Conservation (phyloP, 2,888 invertebrate species). For the Acronicta psi region DNA sequence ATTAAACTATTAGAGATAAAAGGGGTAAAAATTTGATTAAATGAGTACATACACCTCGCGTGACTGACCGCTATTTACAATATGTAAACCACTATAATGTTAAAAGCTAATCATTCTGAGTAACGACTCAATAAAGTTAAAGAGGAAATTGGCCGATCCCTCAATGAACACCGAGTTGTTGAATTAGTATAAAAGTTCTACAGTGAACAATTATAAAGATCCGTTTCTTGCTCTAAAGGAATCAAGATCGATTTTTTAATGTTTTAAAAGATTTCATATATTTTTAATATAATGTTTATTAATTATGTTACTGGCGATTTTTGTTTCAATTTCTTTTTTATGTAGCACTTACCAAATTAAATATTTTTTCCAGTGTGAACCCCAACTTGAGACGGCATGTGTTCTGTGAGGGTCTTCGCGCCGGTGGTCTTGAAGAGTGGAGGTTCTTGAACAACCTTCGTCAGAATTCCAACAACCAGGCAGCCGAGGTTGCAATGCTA, state of each 20-base stretch:
- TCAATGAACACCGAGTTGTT: conserved; percentile 19
- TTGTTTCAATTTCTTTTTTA: no score
- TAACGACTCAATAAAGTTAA: conserved; percentile 61
- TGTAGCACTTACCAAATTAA: not conserved
- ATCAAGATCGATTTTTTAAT: no score
- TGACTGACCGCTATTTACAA: conserved; percentile 61
- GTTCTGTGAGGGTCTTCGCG: conserved; percentile 90
- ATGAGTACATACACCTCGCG: conserved; percentile 48
- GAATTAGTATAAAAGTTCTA: not conserved
- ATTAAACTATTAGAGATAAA: no score
- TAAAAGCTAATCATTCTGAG: conserved; percentile 60
- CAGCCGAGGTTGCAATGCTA: conserved; percentile 81
- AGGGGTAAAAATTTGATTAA: not conserved
- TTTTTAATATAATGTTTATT: no score
- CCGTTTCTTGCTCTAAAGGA: no score
- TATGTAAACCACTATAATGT: conserved; percentile 33
- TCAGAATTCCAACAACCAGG: conserved; percentile 77
- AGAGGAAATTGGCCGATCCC: conserved; percentile 67
- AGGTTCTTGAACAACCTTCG: conserved; percentile 80
- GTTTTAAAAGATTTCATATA: no score
- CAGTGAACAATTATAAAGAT: no score
- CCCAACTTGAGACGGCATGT: conserved; percentile 90
- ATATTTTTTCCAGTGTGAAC: conserved; percentile 79
- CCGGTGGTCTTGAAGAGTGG: conserved; percentile 90
- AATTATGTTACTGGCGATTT: no score